phyloP scores from a whole-genome alignment of 2,797 vertebrate genomes.

The Geotrypetes seraphini region DNA sequence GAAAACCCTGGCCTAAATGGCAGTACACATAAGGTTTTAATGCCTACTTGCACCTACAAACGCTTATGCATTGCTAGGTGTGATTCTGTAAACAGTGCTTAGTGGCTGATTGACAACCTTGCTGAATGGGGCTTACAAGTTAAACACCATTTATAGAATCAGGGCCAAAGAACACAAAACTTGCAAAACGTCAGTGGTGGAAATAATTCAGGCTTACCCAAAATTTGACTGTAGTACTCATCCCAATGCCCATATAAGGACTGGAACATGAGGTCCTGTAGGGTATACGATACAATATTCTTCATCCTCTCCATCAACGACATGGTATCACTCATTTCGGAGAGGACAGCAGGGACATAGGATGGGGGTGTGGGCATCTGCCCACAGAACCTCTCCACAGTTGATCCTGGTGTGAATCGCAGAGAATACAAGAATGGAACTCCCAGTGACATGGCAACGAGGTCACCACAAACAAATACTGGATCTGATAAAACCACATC shows the following conservation, averaged over 20 bases:
- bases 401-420: slow-evolving; percentile 56
- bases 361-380: slow-evolving; percentile 65
- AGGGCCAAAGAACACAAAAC: too few relatives aligned
- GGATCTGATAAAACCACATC: slow-evolving; percentile 68
- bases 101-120: too few relatives aligned
- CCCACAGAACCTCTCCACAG: slow-evolving; percentile 66
- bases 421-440: slow-evolving; percentile 62
- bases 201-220: slow-evolving; percentile 44
- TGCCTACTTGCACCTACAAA: too few relatives aligned
- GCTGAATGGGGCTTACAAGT: too few relatives aligned
- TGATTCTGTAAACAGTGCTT: too few relatives aligned
- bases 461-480: slow-evolving; percentile 56
- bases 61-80: too few relatives aligned
- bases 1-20: too few relatives aligned
- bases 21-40: too few relatives aligned
- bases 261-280: slow-evolving; percentile 48
- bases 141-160: too few relatives aligned
- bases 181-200: too few relatives aligned
- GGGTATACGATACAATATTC: slow-evolving; percentile 57
- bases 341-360: slow-evolving; percentile 55
- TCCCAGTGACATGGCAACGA: slow-evolving; percentile 55
- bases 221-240: slow-evolving; percentile 55
- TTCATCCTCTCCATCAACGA: slow-evolving; percentile 59
- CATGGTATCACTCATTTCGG: slow-evolving; percentile 69
- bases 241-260: slow-evolving; percentile 51